Conservation (phyloP, 1,140 invertebrate species). For the Zelostemma sp. region DNA sequence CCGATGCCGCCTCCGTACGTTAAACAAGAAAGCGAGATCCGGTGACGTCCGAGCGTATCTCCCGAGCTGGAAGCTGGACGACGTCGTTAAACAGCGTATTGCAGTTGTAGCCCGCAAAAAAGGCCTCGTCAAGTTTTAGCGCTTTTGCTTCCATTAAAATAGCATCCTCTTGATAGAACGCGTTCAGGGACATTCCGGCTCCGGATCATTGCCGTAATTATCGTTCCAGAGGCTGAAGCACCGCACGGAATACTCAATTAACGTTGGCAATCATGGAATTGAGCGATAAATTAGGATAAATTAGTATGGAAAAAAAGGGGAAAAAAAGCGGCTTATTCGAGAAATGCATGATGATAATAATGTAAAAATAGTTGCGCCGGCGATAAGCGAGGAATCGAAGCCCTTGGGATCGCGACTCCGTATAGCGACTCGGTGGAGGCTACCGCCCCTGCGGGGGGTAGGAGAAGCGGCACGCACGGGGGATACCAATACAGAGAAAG, state of each 20-base stretch:
- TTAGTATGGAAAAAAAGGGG: no score
- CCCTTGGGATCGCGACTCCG: no score
- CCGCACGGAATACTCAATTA: neutral
- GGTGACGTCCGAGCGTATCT: slow-evolving; percentile 43
- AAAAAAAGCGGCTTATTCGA: no score
- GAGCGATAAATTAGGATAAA: no score
- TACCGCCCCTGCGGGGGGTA: slow-evolving; percentile 62
- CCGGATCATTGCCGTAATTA: no score
- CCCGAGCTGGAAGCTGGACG: slow-evolving; percentile 41
- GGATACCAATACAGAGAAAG: no score
- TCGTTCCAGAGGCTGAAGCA: no score
- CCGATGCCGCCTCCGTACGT: slow-evolving; percentile 7
- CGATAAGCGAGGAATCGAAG: no score
- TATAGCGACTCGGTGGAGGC: slow-evolving; percentile 42
- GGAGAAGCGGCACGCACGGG: slow-evolving; percentile 28
- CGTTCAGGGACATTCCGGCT: no score
- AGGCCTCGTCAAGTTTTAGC: slow-evolving; percentile 31
- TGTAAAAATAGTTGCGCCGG: no score
- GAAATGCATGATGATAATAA: no score
- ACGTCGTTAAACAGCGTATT: slow-evolving; percentile 33
- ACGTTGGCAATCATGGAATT: slow-evolving; percentile 16
- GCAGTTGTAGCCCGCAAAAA: neutral
- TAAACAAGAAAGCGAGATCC: slow-evolving; percentile 34
- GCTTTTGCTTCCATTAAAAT: slow-evolving; percentile 8
- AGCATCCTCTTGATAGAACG: no score